These are phyloP conservation scores for Alviniconcha strummeri DNA, from an alignment of 2,888 invertebrate genomes.

Conservation along the genomic window DNA sequence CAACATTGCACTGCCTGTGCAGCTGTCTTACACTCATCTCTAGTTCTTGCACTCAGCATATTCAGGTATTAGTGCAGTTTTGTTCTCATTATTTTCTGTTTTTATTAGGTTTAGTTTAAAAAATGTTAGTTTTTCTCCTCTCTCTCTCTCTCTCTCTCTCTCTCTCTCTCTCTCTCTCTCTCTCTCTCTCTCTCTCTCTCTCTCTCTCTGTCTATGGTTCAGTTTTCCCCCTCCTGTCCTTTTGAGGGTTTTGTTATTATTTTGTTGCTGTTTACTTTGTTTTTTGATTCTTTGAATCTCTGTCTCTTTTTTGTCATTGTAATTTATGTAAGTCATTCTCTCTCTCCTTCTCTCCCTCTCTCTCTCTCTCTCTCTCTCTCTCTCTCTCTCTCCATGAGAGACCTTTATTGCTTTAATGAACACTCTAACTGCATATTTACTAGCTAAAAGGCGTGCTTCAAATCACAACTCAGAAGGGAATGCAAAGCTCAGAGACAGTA, in stretches of 20 bases:
- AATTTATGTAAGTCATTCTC: background rate
- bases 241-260: too few relatives aligned
- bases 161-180: background rate
- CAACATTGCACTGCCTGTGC: too few relatives aligned
- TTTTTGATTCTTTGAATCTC: too few relatives aligned
- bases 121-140: background rate
- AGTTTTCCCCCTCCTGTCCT: too few relatives aligned
- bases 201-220: background rate
- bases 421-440: too few relatives aligned
- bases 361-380: background rate
- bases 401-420: background rate
- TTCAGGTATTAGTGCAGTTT: background rate
- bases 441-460: too few relatives aligned
- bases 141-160: background rate
- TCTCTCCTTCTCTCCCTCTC: background rate
- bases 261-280: too few relatives aligned
- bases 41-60: background rate
- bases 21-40: too few relatives aligned
- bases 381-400: background rate
- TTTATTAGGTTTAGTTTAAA: background rate
- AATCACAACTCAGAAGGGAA: too few relatives aligned
- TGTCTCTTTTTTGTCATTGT: background rate
- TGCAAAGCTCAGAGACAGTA: too few relatives aligned
- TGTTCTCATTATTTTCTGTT: background rate
- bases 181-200: background rate